These are phyloP conservation scores for Apodemus sylvaticus DNA, from an alignment of 2,113 vertebrate genomes.

Conservation along the genomic window DNA sequence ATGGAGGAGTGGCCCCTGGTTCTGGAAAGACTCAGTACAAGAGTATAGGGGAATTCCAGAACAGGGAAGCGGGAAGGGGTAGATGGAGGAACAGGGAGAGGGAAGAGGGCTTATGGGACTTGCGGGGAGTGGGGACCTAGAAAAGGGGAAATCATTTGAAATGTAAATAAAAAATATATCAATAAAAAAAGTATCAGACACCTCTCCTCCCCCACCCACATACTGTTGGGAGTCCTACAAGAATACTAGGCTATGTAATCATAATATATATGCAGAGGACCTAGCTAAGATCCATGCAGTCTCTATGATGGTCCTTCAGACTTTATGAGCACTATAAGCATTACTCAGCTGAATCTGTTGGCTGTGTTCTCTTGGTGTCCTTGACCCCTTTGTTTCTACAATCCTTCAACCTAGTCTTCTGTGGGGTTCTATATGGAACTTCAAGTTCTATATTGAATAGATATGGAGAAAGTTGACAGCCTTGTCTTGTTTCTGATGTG, in stretches of 20 bases:
- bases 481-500: neutral
- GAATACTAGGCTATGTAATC: neutral
- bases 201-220: neutral
- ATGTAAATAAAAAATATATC: too few species aligned
- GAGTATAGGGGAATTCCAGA: too few species aligned
- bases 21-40: too few species aligned
- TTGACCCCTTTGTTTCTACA: neutral
- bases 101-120: too few species aligned
- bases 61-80: too few species aligned
- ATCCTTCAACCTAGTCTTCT: neutral
- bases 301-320: neutral
- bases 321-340: neutral
- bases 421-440: neutral
- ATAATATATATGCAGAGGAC: neutral
- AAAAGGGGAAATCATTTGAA: too few species aligned
- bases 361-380: neutral
- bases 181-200: neutral
- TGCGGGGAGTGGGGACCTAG: too few species aligned
- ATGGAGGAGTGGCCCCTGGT: too few species aligned
- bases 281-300: neutral
- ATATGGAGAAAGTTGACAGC: neutral
- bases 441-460: neutral
- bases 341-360: neutral
- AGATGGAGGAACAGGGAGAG: too few species aligned
- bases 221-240: neutral